Percentiles rank a stretch among this genome's conserved stretches.
Evolutionary conservation across 2,797 vertebrate species (phyloP).

Genomic region (Falco peregrinus): DNA sequence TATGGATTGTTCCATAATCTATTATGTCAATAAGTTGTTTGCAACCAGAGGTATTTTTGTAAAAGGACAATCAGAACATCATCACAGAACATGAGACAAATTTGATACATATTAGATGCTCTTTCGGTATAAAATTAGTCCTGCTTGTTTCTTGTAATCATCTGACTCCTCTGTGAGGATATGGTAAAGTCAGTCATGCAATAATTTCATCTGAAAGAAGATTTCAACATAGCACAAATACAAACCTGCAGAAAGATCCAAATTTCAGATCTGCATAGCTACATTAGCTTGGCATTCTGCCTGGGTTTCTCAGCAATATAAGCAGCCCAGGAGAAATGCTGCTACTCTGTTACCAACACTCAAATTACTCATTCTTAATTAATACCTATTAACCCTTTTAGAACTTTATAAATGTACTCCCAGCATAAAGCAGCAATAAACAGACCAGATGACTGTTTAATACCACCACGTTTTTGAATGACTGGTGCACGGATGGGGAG

Average conservation of each 20-base stretch:
- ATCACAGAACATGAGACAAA: background rate
- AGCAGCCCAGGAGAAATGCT: background rate
- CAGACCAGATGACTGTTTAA: background rate
- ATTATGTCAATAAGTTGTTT: background rate
- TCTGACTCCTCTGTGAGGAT: background rate
- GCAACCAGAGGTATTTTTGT: background rate
- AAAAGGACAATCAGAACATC: background rate
- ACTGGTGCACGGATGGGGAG: fast-evolving
- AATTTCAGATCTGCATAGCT: background rate
- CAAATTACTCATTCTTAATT: background rate
- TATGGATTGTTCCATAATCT: background rate
- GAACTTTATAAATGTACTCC: background rate
- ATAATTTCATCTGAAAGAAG: background rate
- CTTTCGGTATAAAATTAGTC: background rate
- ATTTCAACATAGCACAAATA: background rate
- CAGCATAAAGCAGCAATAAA: background rate
- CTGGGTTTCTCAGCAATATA: background rate
- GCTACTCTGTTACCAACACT: background rate
- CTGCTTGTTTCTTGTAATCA: background rate
- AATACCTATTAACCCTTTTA: background rate
- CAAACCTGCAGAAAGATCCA: background rate
- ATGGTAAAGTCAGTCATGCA: background rate
- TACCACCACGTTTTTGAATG: background rate
- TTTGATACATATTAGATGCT: background rate
- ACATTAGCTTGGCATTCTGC: background rate